A percentile compares a stretch with the other conserved stretches of the same genome.
These are phyloP conservation scores for Schizothorax lantsangensis DNA, from an alignment of 2,797 vertebrate genomes.

Conservation along the genomic window DNA sequence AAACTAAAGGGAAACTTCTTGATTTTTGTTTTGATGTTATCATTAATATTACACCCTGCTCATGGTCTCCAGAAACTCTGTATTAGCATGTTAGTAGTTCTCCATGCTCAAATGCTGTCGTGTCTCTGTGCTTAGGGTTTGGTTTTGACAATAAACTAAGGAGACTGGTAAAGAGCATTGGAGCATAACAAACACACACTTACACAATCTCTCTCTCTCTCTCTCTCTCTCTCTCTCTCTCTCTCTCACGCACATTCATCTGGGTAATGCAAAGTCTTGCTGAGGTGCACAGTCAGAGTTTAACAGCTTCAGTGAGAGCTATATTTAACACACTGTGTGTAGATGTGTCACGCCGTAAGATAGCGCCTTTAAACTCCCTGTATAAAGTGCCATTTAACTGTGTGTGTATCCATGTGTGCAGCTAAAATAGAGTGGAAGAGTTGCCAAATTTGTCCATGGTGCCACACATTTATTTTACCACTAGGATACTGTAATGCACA, in stretches of 20 bases:
- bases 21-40: conserved; percentile 6
- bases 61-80: conserved; percentile 14
- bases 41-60: neutral
- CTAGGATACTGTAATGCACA: neutral
- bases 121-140: neutral
- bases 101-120: neutral
- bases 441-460: neutral
- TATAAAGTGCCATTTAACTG: neutral
- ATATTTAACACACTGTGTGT: neutral
- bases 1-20: neutral
- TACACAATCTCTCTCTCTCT: neutral
- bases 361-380: neutral
- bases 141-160: conserved; percentile 24
- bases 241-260: neutral
- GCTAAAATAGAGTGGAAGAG: neutral
- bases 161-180: conserved; percentile 10
- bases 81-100: neutral
- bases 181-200: neutral
- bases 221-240: conserved; percentile 7
- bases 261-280: conserved; percentile 28
- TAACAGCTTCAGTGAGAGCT: conserved; percentile 15
- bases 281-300: conserved; percentile 16
- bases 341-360: neutral
- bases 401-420: neutral
- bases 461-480: neutral